Evolutionary conservation across 2,888 invertebrate genomes (phyloP).

Genomic region (Oligia fasciuncula): DNA sequence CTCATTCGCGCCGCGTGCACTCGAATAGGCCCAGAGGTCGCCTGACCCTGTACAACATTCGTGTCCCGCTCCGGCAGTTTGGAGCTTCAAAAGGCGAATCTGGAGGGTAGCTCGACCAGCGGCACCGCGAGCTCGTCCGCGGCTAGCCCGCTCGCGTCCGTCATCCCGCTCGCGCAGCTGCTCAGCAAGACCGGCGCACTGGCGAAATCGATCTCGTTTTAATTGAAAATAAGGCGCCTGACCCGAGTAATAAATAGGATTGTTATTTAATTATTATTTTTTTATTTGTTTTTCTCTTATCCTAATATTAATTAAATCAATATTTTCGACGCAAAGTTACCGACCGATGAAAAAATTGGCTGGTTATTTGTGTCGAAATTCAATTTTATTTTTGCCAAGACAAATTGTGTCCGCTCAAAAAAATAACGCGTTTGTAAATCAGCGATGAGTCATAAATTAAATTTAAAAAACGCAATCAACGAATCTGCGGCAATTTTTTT

Average conservation of each 20-base stretch:
- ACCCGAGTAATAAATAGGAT: conserved; percentile 36
- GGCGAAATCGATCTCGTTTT: conserved; percentile 72
- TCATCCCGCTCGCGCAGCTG: conserved; percentile 97
- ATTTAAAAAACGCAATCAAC: background rate
- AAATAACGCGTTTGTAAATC: background rate
- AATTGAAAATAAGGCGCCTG: conserved; percentile 26
- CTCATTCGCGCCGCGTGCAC: conserved; percentile 30
- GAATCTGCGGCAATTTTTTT: background rate
- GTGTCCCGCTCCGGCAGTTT: conserved; percentile 94
- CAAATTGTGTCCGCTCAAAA: background rate
- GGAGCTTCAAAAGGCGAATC: conserved; percentile 99
- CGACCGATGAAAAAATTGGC: background rate
- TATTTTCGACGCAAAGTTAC: background rate
- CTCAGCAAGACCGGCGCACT: conserved; percentile 97
- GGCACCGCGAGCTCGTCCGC: conserved; percentile 68
- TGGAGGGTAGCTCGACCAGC: conserved; percentile 90
- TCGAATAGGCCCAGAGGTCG: conserved; percentile 73
- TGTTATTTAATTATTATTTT: conserved; percentile 21
- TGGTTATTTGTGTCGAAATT: background rate
- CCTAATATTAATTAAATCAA: background rate
- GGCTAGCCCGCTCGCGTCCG: conserved; percentile 93
- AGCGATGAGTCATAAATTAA: background rate
- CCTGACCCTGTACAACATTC: conserved; percentile 85
- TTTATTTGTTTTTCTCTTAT: conserved; percentile 8
- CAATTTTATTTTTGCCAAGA: background rate